Evolutionary conservation across 2,797 vertebrate genomes (phyloP), one percentile per base, ranked within the genome.

Genomic region (Chaenodraco wilsoni): DNA sequence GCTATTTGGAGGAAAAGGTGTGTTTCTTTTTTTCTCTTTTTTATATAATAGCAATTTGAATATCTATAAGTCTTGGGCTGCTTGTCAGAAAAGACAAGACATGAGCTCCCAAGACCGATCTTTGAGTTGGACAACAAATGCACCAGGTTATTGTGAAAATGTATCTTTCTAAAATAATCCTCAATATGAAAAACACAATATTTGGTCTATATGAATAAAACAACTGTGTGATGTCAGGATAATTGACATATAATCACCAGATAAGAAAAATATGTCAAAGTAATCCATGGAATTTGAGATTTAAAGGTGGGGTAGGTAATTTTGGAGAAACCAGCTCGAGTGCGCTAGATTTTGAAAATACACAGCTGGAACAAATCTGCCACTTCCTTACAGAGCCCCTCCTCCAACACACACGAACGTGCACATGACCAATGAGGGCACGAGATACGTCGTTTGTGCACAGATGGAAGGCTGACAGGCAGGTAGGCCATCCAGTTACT

Each of bases 241-340:
- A 50, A 56, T 17, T 8, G 23, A 44, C 7, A 40, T 27, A 17
- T 3, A 52, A 44, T 59, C 3, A 59, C 45, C 9, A 31, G 17
- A 59, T 59, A 37, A 14, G 3, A 16, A 5, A 65, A 59, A 54
- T 43, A 43, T 56, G 5, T 23, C 1, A 50, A 60, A 21, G 50
- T 61, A 76, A 50, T 56, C 15, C 10, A 13, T 63, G 2, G 63
- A 66, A 66, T 44, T 16, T 41, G 45, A 64, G 4, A 8, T 63
- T 65, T 27, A 27, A 27, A 27, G 27, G 27, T 27, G 27, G 27
- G 3, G 27, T 27, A 27, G 3, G 3, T 27, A 4, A 27, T 27
- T 27, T 27, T 27, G 27, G 4, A 27, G 27, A 27, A 27, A 27
- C 27, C 27, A 27, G 27, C 4, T 27, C 1, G 27, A 4, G 27